These are phyloP conservation scores for Encarsia formosa DNA, from an alignment of 2,888 invertebrate species.

Conservation along the genomic window DNA sequence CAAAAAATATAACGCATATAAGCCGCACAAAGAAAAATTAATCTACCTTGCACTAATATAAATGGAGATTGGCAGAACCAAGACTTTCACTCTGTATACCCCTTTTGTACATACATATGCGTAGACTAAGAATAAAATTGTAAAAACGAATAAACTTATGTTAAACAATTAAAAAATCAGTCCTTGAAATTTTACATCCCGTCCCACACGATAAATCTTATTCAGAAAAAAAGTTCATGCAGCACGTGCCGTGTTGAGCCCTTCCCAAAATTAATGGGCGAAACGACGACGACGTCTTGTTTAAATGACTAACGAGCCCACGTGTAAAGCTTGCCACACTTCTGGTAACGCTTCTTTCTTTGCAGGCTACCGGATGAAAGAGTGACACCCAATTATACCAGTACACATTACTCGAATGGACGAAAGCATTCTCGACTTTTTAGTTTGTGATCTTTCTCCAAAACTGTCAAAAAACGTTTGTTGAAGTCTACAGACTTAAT, in stretches of 20 bases:
- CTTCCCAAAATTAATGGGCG: conserved; percentile 45
- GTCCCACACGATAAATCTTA: conserved; percentile 11
- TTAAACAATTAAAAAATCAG: conserved; percentile 3
- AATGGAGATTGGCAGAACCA: conserved; percentile 3
- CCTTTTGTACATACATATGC: conserved; percentile 12
- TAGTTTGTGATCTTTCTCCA: conserved; percentile 3
- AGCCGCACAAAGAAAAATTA: too few relatives aligned
- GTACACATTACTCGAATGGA: conserved; percentile 15
- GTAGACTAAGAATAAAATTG: conserved; percentile 17
- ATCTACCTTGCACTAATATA: too few relatives aligned
- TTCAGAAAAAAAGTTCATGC: background rate
- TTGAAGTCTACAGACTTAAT: too few relatives aligned
- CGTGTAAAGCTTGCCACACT: background rate
- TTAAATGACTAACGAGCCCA: conserved; percentile 40
- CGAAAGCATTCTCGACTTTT: conserved; percentile 11
- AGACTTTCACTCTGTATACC: conserved; percentile 11
- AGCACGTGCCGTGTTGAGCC: too few relatives aligned
- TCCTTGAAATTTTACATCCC: conserved; percentile 11
- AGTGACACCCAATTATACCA: conserved; percentile 15
- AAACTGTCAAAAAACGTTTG: too few relatives aligned
- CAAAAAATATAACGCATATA: background rate
- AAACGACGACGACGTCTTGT: conserved; percentile 39
- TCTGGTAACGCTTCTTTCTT: background rate
- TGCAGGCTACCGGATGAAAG: conserved; percentile 9
- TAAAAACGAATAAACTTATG: conserved; percentile 22